Evolutionary conservation across 2,113 vertebrate genomes (phyloP).

Genomic region (crab-eating macaque (Macaca fascicularis)): DNA sequence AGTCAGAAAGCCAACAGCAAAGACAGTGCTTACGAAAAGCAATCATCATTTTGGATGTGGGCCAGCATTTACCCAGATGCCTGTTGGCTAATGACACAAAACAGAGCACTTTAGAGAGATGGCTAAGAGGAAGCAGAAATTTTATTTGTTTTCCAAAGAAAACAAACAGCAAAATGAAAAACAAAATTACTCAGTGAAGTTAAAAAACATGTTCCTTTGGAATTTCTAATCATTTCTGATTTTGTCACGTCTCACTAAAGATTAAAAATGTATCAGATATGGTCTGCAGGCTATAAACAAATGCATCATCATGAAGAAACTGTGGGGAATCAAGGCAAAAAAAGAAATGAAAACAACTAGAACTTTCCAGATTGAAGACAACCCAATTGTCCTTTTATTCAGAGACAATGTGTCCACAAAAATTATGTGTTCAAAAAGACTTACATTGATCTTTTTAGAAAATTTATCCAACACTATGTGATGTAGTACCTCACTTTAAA

Average conservation of each 20-base stretch:
- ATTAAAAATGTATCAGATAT: slow-evolving; percentile 3
- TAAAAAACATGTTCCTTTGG: background rate
- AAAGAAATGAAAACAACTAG: background rate
- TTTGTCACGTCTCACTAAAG: background rate
- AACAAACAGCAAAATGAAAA: background rate
- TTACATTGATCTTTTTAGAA: background rate
- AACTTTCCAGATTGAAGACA: background rate
- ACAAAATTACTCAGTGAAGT: background rate
- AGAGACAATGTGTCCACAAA: background rate
- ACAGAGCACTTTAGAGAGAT: background rate
- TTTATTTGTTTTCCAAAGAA: slow-evolving; percentile 35
- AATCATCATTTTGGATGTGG: slow-evolving; percentile 28
- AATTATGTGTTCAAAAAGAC: background rate
- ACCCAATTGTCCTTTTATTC: background rate
- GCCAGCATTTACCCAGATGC: slow-evolving; percentile 49
- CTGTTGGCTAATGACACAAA: background rate
- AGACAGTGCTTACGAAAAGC: background rate
- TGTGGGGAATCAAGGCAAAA: background rate
- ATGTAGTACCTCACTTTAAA: background rate
- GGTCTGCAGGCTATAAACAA: background rate
- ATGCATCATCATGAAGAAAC: background rate
- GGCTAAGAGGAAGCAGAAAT: background rate
- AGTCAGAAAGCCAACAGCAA: slow-evolving; percentile 48
- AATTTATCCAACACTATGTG: background rate
- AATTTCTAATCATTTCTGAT: slow-evolving; percentile 26